Base-by-base conservation (phyloP, 2,797 vertebrate genomes). In the Jordanella pulchra region DNA sequence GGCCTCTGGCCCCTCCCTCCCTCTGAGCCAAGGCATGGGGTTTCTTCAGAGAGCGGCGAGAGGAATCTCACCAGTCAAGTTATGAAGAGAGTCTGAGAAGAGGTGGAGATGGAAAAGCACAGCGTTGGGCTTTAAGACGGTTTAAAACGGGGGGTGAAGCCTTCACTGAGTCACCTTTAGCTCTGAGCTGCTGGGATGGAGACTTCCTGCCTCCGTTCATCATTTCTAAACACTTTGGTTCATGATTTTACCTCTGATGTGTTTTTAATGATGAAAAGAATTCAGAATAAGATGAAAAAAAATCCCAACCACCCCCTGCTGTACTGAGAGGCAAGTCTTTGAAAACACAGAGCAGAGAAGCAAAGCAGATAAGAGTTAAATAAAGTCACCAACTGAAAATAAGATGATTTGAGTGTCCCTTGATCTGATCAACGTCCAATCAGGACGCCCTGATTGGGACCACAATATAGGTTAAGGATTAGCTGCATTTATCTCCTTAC, bases 51-150 rank as follows among this genome's bases (percentile, higher is more conserved):
- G 2, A 72, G 69, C 82, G 76, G 77, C 76, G 9, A 70, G 77
- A 84, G 89, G 94, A 95, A 95, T 95, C 93, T 90, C 63, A 83
- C 87, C 75, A 3, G 89, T 90, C 94, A 35, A 89, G 93, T 91
- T 88, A 66, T 54, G 67, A 75, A 80, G 81, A 73, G 56, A 68
- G 75, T 14, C 78, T 56, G 61, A 63, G 73, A 79, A 28, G 54
- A 58, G 66, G 61, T 65, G 72, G 39, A 66, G 84, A 79, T 23
- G 27, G 66, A 86, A 80, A 82, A 14, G 47, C 72, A 30, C 12
- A 44, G 67, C 30, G 47, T 65, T 44, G 44, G 63, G 67, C 32
- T 44, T 42, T 13, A 39, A 39, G 35, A 39, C n/a, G n/a, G 35
- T 39, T 39, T 39, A 39, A 39, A 4, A 4, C 35, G n/a, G n/a